A percentile compares a stretch with the other conserved stretches of the same genome.
Conservation (phyloP, 2,888 invertebrate genomes). For the Clanis bilineata region DNA sequence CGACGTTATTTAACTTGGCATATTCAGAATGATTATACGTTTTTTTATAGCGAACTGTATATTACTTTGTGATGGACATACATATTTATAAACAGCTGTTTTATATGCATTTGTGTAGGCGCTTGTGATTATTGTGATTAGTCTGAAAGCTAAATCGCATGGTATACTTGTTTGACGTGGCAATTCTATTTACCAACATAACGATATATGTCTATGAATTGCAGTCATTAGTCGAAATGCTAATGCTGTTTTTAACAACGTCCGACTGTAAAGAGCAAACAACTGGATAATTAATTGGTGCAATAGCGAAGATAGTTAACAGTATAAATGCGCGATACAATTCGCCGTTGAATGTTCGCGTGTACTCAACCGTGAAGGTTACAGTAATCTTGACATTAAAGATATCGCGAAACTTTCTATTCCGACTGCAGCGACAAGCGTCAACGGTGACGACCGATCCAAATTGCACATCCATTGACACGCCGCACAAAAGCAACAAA, state of each 20-base stretch:
- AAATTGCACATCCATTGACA: constrained; percentile 44
- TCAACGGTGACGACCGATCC: constrained; percentile 49
- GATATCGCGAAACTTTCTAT: constrained; percentile 38
- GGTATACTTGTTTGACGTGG: constrained; percentile 41
- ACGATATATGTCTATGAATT: constrained; percentile 24
- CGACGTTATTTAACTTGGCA: constrained; percentile 60
- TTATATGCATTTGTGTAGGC: constrained; percentile 52
- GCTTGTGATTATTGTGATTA: constrained; percentile 61
- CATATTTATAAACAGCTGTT: constrained; percentile 64
- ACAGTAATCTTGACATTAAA: constrained; percentile 21
- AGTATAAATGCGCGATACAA: constrained; percentile 12
- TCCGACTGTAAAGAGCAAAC: not conserved
- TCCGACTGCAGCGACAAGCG: constrained; percentile 37
- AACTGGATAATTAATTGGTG: constrained; percentile 17
- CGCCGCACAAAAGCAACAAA: constrained; percentile 50
- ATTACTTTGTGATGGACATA: constrained; percentile 42
- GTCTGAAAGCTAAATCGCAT: constrained; percentile 56
- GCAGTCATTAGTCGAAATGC: not conserved
- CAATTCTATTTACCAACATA: constrained; percentile 41
- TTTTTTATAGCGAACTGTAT: constrained; percentile 59
- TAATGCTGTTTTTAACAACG: not conserved
- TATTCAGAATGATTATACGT: constrained; percentile 60
- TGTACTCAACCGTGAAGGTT: constrained; percentile 19
- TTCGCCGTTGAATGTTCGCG: constrained; percentile 19
- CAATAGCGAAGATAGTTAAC: constrained; percentile 3